Evolutionary conservation across 2,888 invertebrate genomes (phyloP).

Genomic region (Dastarcus helophoroides): DNA sequence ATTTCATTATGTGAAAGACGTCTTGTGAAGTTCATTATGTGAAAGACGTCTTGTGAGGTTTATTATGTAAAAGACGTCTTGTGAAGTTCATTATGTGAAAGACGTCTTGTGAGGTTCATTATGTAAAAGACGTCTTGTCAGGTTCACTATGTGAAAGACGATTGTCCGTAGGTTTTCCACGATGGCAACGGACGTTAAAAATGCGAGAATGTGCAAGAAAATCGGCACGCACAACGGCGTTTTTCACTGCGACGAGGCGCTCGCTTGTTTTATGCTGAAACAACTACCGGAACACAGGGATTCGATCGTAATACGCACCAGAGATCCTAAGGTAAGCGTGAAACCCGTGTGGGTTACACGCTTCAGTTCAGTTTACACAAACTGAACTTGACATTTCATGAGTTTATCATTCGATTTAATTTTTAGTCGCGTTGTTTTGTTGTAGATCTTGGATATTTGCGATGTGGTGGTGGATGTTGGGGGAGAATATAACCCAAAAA

Average conservation of each 20-base stretch:
- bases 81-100: no score
- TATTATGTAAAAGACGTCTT: no score
- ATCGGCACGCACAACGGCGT: constrained; percentile 72
- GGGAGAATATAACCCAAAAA: constrained; percentile 64
- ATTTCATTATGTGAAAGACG: no score
- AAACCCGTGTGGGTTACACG: no score
- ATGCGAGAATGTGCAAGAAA: constrained; percentile 28
- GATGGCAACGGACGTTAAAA: constrained; percentile 32
- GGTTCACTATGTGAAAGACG: no score
- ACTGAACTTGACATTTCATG: constrained; percentile 5
- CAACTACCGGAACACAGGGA: constrained; percentile 66
- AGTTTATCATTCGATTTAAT: constrained; percentile 4
- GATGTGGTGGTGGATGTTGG: constrained; percentile 96
- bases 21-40: no score
- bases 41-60: no score
- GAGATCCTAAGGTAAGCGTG: constrained; percentile 40
- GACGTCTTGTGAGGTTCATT: no score
- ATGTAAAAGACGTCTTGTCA: no score
- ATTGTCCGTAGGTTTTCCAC: constrained; percentile 25
- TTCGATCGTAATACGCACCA: constrained; percentile 65
- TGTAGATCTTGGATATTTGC: constrained; percentile 57
- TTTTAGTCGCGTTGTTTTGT: no score
- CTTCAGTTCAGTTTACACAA: no score
- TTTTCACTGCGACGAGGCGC: constrained; percentile 89
- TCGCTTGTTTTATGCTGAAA: constrained; percentile 89